Conservation (phyloP, 1,140 invertebrate genomes). For the Drosophila sturtevanti region DNA sequence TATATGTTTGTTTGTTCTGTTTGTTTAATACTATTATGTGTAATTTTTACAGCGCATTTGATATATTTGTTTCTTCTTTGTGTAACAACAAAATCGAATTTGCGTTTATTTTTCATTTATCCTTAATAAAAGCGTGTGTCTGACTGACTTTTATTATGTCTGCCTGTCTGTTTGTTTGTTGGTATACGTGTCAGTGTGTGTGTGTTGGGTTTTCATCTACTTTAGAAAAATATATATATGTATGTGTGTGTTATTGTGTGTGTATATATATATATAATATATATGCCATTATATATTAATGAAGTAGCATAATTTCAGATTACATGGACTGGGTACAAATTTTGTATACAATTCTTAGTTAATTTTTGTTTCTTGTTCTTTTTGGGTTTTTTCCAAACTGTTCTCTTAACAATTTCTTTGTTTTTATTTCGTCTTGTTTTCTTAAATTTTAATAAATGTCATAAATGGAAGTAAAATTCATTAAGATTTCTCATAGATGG, state of each 20-base stretch:
- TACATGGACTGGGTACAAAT: slow-evolving; percentile 80
- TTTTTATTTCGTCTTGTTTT: slow-evolving; percentile 21
- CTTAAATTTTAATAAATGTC: slow-evolving; percentile 66
- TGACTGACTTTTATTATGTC: slow-evolving; percentile 5
- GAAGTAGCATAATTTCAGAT: slow-evolving; percentile 69
- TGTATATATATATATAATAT: slow-evolving; percentile 56
- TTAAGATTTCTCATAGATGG: slow-evolving; percentile 56
- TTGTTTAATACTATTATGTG: slow-evolving; percentile 67
- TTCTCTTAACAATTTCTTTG: slow-evolving; percentile 8
- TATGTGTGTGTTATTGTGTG: slow-evolving; percentile 31
- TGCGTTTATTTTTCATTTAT: slow-evolving; percentile 19
- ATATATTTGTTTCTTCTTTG: slow-evolving; percentile 55
- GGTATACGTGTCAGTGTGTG: slow-evolving; percentile 25
- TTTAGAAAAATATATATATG: slow-evolving; percentile 75
- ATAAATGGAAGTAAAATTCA: slow-evolving; percentile 75
- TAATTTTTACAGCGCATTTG: slow-evolving; percentile 76
- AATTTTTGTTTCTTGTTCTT: slow-evolving; percentile 13
- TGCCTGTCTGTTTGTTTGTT: slow-evolving; percentile 21
- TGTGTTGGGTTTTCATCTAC: slow-evolving; percentile 40
- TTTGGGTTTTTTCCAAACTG: background rate
- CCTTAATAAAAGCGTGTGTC: slow-evolving; percentile 48
- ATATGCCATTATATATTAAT: slow-evolving; percentile 66
- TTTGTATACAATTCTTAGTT: slow-evolving; percentile 70
- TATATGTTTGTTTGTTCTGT: slow-evolving; percentile 22
- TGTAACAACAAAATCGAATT: slow-evolving; percentile 55